Conservation (phyloP, 2,888 invertebrate genomes). For the Reticulitermes lucifugus region DNA sequence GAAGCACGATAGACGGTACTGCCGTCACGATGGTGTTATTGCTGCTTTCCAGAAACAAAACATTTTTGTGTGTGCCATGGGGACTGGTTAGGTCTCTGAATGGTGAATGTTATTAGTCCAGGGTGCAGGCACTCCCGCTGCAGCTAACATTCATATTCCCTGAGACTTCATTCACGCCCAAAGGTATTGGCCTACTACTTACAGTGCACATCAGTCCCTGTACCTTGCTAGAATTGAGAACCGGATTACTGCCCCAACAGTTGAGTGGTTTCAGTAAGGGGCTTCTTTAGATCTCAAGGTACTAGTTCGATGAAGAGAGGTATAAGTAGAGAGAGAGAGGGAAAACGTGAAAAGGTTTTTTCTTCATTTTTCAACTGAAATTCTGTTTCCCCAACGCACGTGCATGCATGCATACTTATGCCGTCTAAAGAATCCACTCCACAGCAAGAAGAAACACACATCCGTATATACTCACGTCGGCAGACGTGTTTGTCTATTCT, state of each 20-base stretch:
- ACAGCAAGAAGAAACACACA: neutral
- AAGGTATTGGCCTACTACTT: too few relatives aligned
- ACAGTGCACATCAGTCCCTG: too few relatives aligned
- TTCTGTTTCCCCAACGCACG: constrained; percentile 5
- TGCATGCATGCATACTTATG: constrained; percentile 9
- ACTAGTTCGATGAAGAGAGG: constrained; percentile 10
- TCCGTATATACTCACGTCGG: neutral
- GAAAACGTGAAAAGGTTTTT: neutral
- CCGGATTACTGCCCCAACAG: constrained; percentile 40
- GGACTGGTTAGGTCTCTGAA: too few relatives aligned
- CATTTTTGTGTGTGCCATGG: too few relatives aligned
- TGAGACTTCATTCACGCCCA: too few relatives aligned
- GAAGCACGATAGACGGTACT: too few relatives aligned
- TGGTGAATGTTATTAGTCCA: too few relatives aligned
- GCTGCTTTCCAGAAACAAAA: too few relatives aligned
- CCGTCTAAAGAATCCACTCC: neutral
- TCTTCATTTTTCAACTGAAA: constrained; percentile 17
- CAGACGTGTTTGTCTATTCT: constrained; percentile 36
- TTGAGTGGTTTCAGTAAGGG: constrained; percentile 45
- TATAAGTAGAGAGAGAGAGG: neutral
- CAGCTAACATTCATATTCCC: too few relatives aligned
- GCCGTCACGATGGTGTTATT: too few relatives aligned
- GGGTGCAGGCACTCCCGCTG: too few relatives aligned
- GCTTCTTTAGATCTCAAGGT: constrained; percentile 33
- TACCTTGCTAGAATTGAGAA: neutral